phyloP scores from a whole-genome alignment of 2,797 vertebrate species.

The Argya squamiceps region DNA sequence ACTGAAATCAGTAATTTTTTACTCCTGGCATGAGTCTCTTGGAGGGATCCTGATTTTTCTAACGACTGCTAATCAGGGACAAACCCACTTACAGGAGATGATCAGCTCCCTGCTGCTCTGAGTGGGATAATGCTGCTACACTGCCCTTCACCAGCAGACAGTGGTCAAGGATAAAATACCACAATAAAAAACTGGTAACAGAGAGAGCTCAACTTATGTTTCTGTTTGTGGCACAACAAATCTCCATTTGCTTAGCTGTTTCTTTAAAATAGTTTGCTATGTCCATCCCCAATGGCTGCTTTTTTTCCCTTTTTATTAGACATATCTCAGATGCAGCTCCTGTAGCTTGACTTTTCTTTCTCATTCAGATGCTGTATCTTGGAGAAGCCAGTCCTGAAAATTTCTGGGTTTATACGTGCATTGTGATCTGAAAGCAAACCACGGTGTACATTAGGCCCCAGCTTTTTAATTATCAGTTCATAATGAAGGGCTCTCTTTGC shows the following conservation, averaged over 20 bases:
- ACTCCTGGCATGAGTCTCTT: background rate
- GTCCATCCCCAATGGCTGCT: background rate
- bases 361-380: background rate
- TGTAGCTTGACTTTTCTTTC: conserved; percentile 24
- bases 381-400: conserved; percentile 26
- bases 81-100: background rate
- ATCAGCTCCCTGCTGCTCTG: background rate
- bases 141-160: background rate
- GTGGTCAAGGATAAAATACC: background rate
- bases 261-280: background rate
- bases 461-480: conserved; percentile 70
- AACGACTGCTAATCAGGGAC: background rate
- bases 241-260: background rate
- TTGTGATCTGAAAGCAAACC: conserved; percentile 35
- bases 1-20: background rate
- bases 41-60: background rate
- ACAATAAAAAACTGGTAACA: background rate
- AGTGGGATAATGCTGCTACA: background rate
- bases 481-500: conserved; percentile 63
- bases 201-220: background rate
- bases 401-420: background rate
- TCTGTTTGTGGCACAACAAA: background rate
- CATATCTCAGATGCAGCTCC: conserved; percentile 12
- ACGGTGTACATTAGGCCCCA: conserved; percentile 28
- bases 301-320: conserved; percentile 12